Base-by-base conservation (phyloP, 2,113 vertebrate species). In the Andinoacara biseriatus region DNA sequence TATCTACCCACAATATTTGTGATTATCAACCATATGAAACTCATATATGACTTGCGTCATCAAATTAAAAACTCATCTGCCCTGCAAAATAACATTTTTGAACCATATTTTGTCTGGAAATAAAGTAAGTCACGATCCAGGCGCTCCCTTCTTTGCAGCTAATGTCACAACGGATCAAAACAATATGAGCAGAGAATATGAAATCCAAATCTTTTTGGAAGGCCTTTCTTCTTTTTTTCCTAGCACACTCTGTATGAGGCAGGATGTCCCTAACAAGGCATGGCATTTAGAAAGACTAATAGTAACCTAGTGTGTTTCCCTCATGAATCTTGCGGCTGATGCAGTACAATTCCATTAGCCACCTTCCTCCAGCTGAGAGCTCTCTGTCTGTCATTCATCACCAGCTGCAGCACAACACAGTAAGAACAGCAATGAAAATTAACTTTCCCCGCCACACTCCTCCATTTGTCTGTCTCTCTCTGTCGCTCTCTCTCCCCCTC, bases 351-450 rank as follows among this genome's bases (percentile, higher is more conserved):
- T 92, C 92, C 90, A 94, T 95, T 93, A 89, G 93, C 85, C 74
- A 10, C 85, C 89, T 81, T 92, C 89, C 83, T 91, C 92, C 93
- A 88, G 86, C 87, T 84, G 91, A 94, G 90, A 91, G 87, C 86
- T 84, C 81, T 87, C 92, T 86, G 86, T 90, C 88, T 89, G 87
- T 90, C 93, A 93, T 94, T 93, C 92, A 94, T 94, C 92, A 92
- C 83, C 90, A 91, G 91, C 92, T 91, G 90, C 89, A 93, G 78
- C 81, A 85, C 85, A 86, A 89, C 87, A 89, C 86, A 72, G 85
- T 74, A 79, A 83, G 78, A 91, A 87, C 92, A 76, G 82, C 31
- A 17, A 80, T 82, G 90, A 80, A 94, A 89, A 92, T 92, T 65
- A 81, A 87, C 87, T 88, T 87, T 74, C 85, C 75, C 72, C 5